These are phyloP conservation scores for Agrochola macilenta DNA, from an alignment of 2,888 invertebrate genomes.

Conservation along the genomic window DNA sequence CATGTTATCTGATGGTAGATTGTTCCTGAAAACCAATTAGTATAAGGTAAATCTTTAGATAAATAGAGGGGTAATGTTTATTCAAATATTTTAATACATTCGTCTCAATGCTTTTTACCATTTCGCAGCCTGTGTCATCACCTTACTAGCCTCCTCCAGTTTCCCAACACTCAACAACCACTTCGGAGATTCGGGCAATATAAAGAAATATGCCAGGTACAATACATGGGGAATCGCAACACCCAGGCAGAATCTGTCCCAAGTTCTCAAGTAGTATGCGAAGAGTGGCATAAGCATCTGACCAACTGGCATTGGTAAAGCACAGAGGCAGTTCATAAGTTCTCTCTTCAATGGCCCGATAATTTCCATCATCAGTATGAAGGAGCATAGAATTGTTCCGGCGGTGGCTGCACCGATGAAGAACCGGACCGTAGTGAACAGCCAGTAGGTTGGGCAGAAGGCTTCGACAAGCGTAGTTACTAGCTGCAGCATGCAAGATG, in stretches of 20 bases:
- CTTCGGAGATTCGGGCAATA: conserved; percentile 94
- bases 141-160: conserved; percentile 90
- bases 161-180: conserved; percentile 93
- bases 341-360: conserved; percentile 87
- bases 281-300: conserved; percentile 91
- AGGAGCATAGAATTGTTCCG: conserved; percentile 93
- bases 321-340: conserved; percentile 88
- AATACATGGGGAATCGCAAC: conserved; percentile 90
- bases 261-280: conserved; percentile 91
- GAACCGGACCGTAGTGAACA: conserved; percentile 91
- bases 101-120: conserved; percentile 66
- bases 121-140: conserved; percentile 91
- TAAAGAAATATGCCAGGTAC: conserved; percentile 91
- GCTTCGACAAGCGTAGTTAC: conserved; percentile 91
- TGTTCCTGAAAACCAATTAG: conserved; percentile 77
- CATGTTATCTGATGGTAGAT: conserved; percentile 81
- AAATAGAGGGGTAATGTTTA: background rate
- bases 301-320: conserved; percentile 91
- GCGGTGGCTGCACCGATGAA: conserved; percentile 93
- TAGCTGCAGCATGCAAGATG: conserved; percentile 91
- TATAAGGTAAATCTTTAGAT: background rate
- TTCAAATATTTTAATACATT: background rate
- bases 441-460: conserved; percentile 89
- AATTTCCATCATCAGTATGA: conserved; percentile 91
- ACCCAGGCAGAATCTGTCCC: conserved; percentile 91